Base-by-base conservation (phyloP, 2,888 invertebrate genomes). In the Ctena decussata region DNA sequence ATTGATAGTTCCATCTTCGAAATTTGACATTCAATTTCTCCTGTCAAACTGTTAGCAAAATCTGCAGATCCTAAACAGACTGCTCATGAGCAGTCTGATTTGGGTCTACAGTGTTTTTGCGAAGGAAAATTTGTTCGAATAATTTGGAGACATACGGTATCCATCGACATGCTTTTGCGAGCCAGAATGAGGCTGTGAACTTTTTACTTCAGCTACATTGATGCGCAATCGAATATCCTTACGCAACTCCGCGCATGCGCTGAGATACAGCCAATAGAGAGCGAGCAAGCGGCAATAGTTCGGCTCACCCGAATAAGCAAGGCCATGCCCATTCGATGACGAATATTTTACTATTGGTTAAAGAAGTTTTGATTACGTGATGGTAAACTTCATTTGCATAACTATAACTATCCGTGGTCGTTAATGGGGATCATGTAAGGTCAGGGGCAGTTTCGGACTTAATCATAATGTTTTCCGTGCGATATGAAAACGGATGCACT, bases 361-460 rank as follows among this genome's bases (percentile, higher is more conserved):
- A 91, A 86, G 90, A 89, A 90, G 89, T 82, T 88, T 73, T 86
- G 90, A 88, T 93, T 93, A 93, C 93, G 92, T 93, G 91, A 91
- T 86, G 79, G 73, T 80, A 76, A 46, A 76, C 79, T 77, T 81
- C 80, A 84, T 86, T 87, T 82, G 84, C 86, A 88, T 85, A 86
- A 84, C 84, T 80, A 88, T 85, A 86, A 84, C 84, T 80, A 81
- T 81, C 81, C 44, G 21, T 65, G 80, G 49, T 69, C 73, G 75
- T 80, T 70, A 65, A 37, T 35, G 70, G 74, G 77, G 84, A 80
- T 80, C 84, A 84, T 46, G 39, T 74, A 74, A 80, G 80, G 80
- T 80, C 80, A 74, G 5, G 53, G 74, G 74, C 75, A 60, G 69
- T 37, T 69, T 57, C 57, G 75, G 60, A 75, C 32, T 73, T 44